Conservation (phyloP, 37 sponge, comb jelly and placozoan genomes). For the Beroe forskalii region DNA sequence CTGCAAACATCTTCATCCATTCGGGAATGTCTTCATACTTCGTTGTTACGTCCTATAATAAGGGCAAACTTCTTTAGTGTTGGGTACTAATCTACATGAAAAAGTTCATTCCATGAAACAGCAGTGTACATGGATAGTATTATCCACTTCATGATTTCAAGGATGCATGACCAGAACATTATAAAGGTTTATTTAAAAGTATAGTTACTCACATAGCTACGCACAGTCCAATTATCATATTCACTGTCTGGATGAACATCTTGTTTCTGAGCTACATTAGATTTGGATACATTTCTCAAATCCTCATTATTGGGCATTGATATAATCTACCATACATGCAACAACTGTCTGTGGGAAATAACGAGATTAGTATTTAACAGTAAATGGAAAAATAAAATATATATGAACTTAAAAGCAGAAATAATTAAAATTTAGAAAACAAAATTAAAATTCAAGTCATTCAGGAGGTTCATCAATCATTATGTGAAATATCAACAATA, state of each 20-base stretch:
- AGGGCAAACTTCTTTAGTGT: neutral
- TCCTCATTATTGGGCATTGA: neutral
- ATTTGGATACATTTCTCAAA: neutral
- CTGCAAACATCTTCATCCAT: slow-evolving; percentile 62
- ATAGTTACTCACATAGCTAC: slow-evolving; percentile 44
- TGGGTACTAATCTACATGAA: too few species aligned
- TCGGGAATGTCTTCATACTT: slow-evolving; percentile 46
- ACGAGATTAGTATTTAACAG: too few species aligned
- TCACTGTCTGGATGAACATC: slow-evolving; percentile 46
- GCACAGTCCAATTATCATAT: slow-evolving; percentile 57
- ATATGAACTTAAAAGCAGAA: too few species aligned
- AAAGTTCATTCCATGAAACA: too few species aligned
- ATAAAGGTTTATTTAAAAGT: neutral
- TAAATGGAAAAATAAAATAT: too few species aligned
- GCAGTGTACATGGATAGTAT: too few species aligned
- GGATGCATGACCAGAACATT: too few species aligned
- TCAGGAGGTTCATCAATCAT: too few species aligned
- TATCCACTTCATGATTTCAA: too few species aligned
- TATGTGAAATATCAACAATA: too few species aligned
- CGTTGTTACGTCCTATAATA: neutral
- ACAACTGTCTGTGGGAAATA: neutral
- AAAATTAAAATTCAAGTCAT: too few species aligned
- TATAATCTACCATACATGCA: neutral
- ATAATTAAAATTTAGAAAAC: too few species aligned
- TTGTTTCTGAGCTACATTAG: neutral